Evolutionary conservation across 2,113 vertebrate genomes (phyloP), one percentile per base, ranked within the genome.

Genomic region (Sapayoa aenigma): DNA sequence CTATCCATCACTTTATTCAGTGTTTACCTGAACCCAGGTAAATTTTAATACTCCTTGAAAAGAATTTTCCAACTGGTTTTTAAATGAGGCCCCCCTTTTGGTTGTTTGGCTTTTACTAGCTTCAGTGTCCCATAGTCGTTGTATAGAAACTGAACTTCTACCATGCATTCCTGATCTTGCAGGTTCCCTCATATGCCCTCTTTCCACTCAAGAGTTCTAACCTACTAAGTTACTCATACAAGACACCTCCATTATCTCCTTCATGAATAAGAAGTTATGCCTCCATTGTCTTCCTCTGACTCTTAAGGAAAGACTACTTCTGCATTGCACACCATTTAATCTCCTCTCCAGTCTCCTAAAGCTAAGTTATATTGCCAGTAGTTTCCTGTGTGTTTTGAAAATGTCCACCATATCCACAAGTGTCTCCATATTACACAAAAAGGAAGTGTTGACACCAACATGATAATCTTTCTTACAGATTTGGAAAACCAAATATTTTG

Each of bases 61-160:
- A 72, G 53, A 37, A 44, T 76, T 56, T 87, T 65, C 46, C 52
- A 58, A 19, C 3, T 5, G 2, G 3, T 37, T 37, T 0, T 0
- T 49, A 66, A 67, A 49, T 24, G 52, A 77, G 5, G 9, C 27
- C 9, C 3, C 23, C 8, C 10, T 66, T 79, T 53, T 6, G 1
- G 30, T 53, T 23, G 10, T 52, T 86, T 53, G n/a, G 33, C 28
- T 86, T 17, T 37, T 44, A 30, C 10, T 28, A 14, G 19, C 14
- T 41, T 78, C 11, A 1, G 31, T 13, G 9, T 27, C 41, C 37
- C 44, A 9, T 0, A 8, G 11, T 3, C 79, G 80, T 63, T 60
- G 30, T 31, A 30, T 0, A 69, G 37, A 69, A 37, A 53, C 7
- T 52, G 31, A 87, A 16, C 21, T 53, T 9, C 50, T 59, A 49